A percentile compares a stretch with the other conserved stretches of the same genome.
Evolutionary conservation across 2,888 invertebrate species (phyloP).

Genomic region (Sphaerophoria taeniata): DNA sequence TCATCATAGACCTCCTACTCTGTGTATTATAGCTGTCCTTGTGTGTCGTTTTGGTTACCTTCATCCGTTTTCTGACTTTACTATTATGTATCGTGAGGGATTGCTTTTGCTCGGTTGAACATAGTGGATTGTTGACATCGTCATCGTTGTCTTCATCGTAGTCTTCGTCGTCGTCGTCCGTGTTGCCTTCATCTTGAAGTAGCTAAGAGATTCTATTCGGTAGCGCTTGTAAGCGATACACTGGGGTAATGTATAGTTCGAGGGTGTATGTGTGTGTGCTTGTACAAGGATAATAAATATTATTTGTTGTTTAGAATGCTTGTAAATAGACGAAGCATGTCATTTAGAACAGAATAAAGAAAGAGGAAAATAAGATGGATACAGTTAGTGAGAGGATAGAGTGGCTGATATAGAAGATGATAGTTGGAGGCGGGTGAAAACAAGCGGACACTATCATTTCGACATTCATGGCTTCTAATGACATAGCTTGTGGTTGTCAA

Average conservation of each 20-base stretch:
- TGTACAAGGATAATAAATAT: slow-evolving; percentile 59
- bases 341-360: slow-evolving; percentile 15
- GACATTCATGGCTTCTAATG: slow-evolving; percentile 62
- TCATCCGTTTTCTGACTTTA: slow-evolving; percentile 39
- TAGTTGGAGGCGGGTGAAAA: background rate
- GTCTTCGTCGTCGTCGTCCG: too few species aligned
- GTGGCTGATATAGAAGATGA: accelerated
- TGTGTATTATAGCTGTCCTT: slow-evolving; percentile 22
- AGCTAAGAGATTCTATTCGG: slow-evolving; percentile 39
- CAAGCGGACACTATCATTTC: slow-evolving; percentile 40
- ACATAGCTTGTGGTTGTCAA: slow-evolving; percentile 62
- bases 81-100: slow-evolving; percentile 41
- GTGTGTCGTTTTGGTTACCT: slow-evolving; percentile 36
- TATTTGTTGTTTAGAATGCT: slow-evolving; percentile 49
- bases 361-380: too few species aligned
- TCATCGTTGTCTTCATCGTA: slow-evolving; percentile 32
- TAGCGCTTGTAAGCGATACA: slow-evolving; percentile 55
- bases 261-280: background rate
- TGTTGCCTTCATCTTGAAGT: slow-evolving; percentile 35
- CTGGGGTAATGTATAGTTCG: slow-evolving; percentile 13
- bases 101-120: slow-evolving; percentile 40
- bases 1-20: background rate
- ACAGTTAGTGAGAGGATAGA: background rate
- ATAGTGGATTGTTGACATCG: slow-evolving; percentile 51
- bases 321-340: slow-evolving; percentile 57